Evolutionary conservation across 2,113 vertebrate genomes (phyloP).

Genomic region (Lophura nycthemera): DNA sequence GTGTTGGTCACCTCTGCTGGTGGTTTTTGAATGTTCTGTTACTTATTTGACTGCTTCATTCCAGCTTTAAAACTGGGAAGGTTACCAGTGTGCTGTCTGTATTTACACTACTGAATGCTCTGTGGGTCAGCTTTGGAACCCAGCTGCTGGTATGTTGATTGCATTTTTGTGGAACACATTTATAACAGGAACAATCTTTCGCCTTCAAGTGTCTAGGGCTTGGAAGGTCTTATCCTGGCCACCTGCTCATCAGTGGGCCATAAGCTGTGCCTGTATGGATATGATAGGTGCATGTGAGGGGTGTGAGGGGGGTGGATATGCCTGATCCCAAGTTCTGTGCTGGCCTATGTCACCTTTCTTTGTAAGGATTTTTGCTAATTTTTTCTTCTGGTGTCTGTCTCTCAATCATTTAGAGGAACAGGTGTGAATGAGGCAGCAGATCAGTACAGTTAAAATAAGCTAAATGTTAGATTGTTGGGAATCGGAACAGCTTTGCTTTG

Average conservation of each 20-base stretch:
- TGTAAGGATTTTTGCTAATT: neutral
- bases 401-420: neutral
- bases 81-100: neutral
- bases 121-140: neutral
- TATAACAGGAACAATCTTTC: neutral
- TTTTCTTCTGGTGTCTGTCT: neutral
- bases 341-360: neutral
- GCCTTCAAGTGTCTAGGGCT: neutral
- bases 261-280: neutral
- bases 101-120: neutral
- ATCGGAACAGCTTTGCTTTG: neutral
- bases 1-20: neutral
- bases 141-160: neutral
- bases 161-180: neutral
- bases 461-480: neutral
- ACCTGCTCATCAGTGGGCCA: neutral
- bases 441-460: neutral
- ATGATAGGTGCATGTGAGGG: accelerated
- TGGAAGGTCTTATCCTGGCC: neutral
- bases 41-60: neutral
- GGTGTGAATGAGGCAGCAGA: neutral
- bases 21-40: neutral
- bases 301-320: neutral
- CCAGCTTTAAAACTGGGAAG: neutral
- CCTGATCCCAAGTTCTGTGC: neutral